Evolutionary conservation across 2,888 invertebrate genomes (phyloP).

Genomic region (Drosophila helvetica): DNA sequence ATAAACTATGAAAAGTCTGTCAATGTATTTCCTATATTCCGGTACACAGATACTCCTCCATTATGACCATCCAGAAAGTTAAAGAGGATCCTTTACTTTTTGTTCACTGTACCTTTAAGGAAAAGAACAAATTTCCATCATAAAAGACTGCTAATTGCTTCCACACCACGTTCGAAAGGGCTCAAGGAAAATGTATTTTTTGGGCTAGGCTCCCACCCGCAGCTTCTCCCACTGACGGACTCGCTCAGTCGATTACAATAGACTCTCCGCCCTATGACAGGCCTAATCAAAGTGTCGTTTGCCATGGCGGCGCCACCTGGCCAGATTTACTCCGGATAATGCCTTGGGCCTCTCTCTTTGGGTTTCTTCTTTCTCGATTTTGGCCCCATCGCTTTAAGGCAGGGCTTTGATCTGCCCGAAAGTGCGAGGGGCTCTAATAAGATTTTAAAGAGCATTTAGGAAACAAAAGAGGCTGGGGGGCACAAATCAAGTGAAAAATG

Average conservation of each 20-base stretch:
- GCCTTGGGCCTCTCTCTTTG: slow-evolving; percentile 1
- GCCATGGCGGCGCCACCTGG: slow-evolving; percentile 46
- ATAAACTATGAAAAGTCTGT: too few species aligned
- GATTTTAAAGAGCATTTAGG: slow-evolving; percentile 62
- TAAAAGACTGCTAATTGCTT: too few species aligned
- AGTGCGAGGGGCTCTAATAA: slow-evolving; percentile 48
- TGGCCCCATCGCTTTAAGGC: slow-evolving; percentile 16
- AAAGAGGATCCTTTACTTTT: too few species aligned
- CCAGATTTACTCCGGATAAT: slow-evolving; percentile 10
- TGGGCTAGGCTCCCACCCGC: background rate
- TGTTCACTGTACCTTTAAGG: too few species aligned
- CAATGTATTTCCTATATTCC: too few species aligned
- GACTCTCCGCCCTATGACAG: slow-evolving; percentile 25
- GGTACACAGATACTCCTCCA: too few species aligned
- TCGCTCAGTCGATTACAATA: slow-evolving; percentile 24
- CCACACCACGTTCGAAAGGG: background rate
- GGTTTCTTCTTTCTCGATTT: background rate
- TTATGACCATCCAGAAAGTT: too few species aligned
- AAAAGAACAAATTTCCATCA: too few species aligned
- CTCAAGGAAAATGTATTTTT: background rate
- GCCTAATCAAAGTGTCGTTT: slow-evolving; percentile 60
- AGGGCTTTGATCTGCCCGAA: slow-evolving; percentile 60
- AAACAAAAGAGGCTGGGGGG: slow-evolving; percentile 7
- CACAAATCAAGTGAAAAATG: slow-evolving; percentile 58
- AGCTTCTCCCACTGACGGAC: background rate